Conservation (phyloP, 2,888 invertebrate genomes). For the Harpagoxenus sublaevis region DNA sequence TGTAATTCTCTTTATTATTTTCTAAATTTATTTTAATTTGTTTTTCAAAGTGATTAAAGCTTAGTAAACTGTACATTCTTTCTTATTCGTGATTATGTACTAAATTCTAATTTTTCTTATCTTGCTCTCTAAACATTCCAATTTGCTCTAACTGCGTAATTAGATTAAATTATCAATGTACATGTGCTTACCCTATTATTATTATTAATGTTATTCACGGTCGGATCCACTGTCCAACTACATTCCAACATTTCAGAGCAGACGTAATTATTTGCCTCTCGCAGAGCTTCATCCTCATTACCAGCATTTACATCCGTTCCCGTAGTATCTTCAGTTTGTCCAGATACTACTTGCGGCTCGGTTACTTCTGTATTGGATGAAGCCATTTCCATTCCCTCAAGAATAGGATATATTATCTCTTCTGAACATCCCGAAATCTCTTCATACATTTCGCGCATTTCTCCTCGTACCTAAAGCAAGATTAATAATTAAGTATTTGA, state of each 20-base stretch:
- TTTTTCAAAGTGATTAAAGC: not conserved
- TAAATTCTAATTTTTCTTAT: not conserved
- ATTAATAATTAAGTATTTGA: conserved; percentile 19
- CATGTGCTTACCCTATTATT: conserved; percentile 69
- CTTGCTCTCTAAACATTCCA: not conserved
- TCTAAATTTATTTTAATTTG: not conserved
- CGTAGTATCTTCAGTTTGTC: conserved; percentile 67
- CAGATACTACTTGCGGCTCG: conserved; percentile 73
- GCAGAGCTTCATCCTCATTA: conserved; percentile 88
- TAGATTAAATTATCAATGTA: not conserved
- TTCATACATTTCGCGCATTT: conserved; percentile 85
- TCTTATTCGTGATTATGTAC: not conserved
- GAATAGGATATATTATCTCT: conserved; percentile 84
- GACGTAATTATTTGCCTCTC: conserved; percentile 93
- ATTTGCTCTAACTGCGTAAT: not conserved
- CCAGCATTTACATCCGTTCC: conserved; percentile 82
- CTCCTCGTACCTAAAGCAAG: conserved; percentile 82
- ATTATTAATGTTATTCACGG: conserved; percentile 82
- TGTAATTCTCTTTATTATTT: not conserved
- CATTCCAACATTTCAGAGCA: conserved; percentile 86
- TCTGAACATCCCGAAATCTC: conserved; percentile 84
- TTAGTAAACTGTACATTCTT: not conserved
- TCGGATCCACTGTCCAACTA: conserved; percentile 83
- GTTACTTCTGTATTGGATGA: conserved; percentile 78
- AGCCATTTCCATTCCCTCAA: conserved; percentile 84